Base-by-base conservation (phyloP, 2,113 vertebrate species). In the Vulpes ferrilata region DNA sequence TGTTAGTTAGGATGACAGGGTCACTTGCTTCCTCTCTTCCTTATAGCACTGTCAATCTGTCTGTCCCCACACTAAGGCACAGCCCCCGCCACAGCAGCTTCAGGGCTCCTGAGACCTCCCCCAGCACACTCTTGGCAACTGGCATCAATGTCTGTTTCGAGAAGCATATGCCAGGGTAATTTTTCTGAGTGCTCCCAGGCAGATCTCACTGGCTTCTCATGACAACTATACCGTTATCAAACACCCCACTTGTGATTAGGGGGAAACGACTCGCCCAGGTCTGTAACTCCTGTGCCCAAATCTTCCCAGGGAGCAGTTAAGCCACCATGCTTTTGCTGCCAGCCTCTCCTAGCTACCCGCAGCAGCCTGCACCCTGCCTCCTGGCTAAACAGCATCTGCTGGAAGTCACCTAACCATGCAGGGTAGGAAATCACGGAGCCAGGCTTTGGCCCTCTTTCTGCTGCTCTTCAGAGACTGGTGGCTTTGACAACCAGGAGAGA, bases 101-200 rank as follows among this genome's bases (percentile, higher is more conserved):
- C 76, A 43, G 60, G 43, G 51, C 92, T 85, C 64, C 22, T 0
- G 15, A 79, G 81, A 74, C 90, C 64, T 94, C 84, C 84, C 69
- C 64, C 17, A 0, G 74, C 30, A 57, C n/a, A 53, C 32, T 71
- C 64, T 88, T 83, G 91, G 78, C 60, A 88, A 79, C 30, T 43
- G 55, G 71, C 93, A 10, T 69, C 64, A 38, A 67, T 87, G 53
- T 73, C 65, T 38, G 57, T 80, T 94, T 55, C n/a, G 78, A 25
- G 84, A 94, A 96, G 48, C 19, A 65, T 59, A 64, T 17, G 64
- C 59, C 30, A 95, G 87, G 64, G 35, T 87, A 80, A 53, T 43
- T 79, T 83, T 92, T 87, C 94, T 64, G 59, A 98, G 87, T 88
- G 73, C 65, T 96, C 90, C 96, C 43, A 95, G 91, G 88, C 85